Percentiles rank a stretch among this genome's conserved stretches.
Evolutionary conservation across 2,113 vertebrate species (phyloP).

Genomic region (Oreochromis aureus): DNA sequence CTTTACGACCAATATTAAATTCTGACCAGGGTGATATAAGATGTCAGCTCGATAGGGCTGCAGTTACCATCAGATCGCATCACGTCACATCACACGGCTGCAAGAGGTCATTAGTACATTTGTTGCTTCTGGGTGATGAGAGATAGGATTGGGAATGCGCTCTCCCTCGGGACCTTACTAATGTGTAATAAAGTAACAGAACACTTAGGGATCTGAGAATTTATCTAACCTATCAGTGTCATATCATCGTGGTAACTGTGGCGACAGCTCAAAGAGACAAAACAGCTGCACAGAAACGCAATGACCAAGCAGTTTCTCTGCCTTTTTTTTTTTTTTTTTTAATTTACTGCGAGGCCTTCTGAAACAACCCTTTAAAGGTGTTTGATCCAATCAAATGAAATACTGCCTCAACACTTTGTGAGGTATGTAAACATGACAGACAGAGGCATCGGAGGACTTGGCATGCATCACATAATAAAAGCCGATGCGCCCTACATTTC

Average conservation of each 20-base stretch:
- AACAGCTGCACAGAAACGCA: neutral
- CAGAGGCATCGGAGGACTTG: neutral
- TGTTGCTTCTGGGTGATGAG: slow-evolving; percentile 23
- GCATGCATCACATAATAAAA: slow-evolving; percentile 20
- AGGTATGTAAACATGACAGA: slow-evolving; percentile 5
- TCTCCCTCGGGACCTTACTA: neutral
- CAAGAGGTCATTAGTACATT: slow-evolving; percentile 10
- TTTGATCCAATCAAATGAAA: neutral
- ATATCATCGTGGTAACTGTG: neutral
- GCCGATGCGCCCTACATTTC: neutral
- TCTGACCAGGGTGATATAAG: slow-evolving; percentile 52
- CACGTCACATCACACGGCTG: slow-evolving; percentile 20
- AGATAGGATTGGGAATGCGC: neutral
- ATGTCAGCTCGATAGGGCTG: slow-evolving; percentile 16
- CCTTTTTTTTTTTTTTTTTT: neutral
- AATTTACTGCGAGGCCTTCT: neutral
- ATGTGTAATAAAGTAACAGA: neutral
- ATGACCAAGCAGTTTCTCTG: neutral
- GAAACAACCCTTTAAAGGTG: neutral
- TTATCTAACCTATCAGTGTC: neutral
- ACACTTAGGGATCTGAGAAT: neutral
- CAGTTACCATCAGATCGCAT: slow-evolving; percentile 24
- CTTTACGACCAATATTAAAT: slow-evolving; percentile 71
- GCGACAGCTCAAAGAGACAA: neutral
- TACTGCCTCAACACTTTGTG: neutral